Conservation (phyloP, 2,888 invertebrate genomes). For the Pardosa pseudoannulata region DNA sequence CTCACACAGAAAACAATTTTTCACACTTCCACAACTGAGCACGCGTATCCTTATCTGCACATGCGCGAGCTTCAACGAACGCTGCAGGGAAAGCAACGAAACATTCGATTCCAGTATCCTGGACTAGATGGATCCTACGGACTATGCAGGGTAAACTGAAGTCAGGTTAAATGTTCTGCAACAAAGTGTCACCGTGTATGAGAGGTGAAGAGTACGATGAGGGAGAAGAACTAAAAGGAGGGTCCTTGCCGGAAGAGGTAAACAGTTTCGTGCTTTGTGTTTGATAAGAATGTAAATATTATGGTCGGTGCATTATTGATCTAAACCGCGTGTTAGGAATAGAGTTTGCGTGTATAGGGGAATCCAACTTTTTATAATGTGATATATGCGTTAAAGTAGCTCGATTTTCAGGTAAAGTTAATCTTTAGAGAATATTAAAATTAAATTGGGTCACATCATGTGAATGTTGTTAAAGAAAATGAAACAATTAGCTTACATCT, state of each 20-base stretch:
- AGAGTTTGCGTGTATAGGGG: too few species aligned
- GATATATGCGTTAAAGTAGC: too few species aligned
- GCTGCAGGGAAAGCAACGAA: constrained; percentile 47
- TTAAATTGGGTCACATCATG: too few species aligned
- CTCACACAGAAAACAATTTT: neutral
- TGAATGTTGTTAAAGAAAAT: too few species aligned
- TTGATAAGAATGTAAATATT: neutral
- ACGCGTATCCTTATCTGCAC: constrained; percentile 11
- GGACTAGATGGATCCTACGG: neutral
- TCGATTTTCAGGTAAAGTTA: too few species aligned
- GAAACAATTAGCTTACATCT: too few species aligned
- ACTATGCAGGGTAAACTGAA: neutral
- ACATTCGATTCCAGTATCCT: neutral
- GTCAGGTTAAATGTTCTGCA: constrained; percentile 47
- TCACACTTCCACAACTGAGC: neutral
- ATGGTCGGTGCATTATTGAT: neutral
- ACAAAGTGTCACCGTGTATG: constrained; percentile 46
- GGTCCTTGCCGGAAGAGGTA: constrained; percentile 18
- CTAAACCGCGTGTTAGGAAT: neutral
- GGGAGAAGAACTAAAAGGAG: neutral
- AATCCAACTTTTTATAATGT: too few species aligned
- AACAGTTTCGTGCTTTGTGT: neutral
- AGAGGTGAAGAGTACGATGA: neutral
- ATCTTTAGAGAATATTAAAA: too few species aligned
- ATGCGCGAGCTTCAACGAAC: constrained; percentile 14